Conservation (phyloP, 2,113 vertebrate genomes). For the Meriones unguiculatus region DNA sequence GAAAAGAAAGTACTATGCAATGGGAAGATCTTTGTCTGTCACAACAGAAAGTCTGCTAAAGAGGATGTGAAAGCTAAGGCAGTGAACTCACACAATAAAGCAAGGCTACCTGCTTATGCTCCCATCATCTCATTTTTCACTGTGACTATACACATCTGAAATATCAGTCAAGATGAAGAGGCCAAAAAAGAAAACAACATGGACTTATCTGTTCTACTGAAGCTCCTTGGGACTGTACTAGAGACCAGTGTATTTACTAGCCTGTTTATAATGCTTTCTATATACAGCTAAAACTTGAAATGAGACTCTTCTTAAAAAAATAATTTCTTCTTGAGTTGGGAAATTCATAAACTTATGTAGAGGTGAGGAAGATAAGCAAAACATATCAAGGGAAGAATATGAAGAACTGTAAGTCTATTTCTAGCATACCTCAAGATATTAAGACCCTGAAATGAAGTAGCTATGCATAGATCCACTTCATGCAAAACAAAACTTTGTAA, state of each 20-base stretch:
- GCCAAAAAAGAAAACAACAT: too few species aligned
- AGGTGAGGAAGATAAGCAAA: neutral
- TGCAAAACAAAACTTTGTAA: neutral
- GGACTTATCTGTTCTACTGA: too few species aligned
- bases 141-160: too few species aligned
- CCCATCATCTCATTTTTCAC: too few species aligned
- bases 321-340: neutral
- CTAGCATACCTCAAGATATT: neutral
- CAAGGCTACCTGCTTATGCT: too few species aligned
- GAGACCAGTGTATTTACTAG: neutral
- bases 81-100: too few species aligned
- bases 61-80: too few species aligned
- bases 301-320: neutral
- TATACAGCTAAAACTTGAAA: neutral
- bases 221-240: too few species aligned
- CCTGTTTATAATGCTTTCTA: neutral
- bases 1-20: too few species aligned
- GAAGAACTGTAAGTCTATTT: neutral
- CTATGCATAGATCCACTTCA: neutral
- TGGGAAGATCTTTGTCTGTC: too few species aligned
- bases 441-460: neutral
- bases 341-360: neutral
- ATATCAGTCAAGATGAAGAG: too few species aligned
- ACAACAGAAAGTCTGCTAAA: too few species aligned
- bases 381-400: neutral